Evolutionary conservation across 2,797 vertebrate species (phyloP), one percentile per base, ranked within the genome.

Genomic region (Rousettus madagascariensis): DNA sequence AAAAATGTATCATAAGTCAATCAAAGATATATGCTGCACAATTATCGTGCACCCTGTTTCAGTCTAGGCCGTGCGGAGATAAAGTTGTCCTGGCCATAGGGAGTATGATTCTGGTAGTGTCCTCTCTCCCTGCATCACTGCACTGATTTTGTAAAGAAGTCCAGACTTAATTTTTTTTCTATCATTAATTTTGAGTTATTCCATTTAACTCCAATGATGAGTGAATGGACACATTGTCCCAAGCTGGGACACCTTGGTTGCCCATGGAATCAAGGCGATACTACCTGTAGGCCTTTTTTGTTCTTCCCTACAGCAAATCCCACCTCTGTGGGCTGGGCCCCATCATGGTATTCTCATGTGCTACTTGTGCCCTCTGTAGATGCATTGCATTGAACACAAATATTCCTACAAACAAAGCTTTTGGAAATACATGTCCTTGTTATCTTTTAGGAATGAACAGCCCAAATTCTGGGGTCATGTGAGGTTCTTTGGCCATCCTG

Each of bases 141-240:
- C 17, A 28, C n/a, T 85, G 53, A 74, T 84, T 96, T 88, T 57
- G 26, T 93, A 55, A 91, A 61, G 30, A 75, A 71, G 28, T 75
- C 61, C 30, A 93, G 57, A 51, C 38, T 94, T 68, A 30, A n/a
- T 38, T 49, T 89, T 72, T 80, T 80, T 78, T 46, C 66, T 77
- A 5, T 30, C 16, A 28, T 78, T 74, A 55, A 85, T 77, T 66
- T 94, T 82, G 59, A 91, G 57, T 59, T 68, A 66, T 36, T 72
- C 26, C 26, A 49, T 68, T 86, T 69, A 92, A 89, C 80, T 30
- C 24, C 71, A 71, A 3, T 20, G 33, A 16, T 0, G 83, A 9
- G 17, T 57, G 46, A 79, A 33, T 38, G 33, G 53, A 11, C 22
- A 13, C 19, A 88, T 87, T 69, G n/a, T 61, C 59, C 26, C 20